Conservation (phyloP, 2,888 invertebrate genomes). For the Pollenia angustigena region DNA sequence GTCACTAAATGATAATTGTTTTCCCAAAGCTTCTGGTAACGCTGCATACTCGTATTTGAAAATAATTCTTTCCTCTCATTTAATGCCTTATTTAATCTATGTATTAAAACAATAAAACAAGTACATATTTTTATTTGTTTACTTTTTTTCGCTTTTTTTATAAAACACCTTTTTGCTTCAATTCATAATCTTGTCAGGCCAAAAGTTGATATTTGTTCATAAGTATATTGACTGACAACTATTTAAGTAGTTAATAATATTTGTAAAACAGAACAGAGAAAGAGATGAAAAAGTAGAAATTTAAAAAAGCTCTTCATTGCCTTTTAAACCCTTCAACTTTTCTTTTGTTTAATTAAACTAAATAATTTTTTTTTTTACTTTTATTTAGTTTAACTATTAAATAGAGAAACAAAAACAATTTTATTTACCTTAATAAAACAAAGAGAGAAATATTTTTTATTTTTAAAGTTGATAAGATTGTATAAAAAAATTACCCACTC, state of each 20-base stretch:
- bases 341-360: conserved; percentile 24
- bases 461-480: conserved; percentile 38
- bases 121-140: conserved; percentile 6
- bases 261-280: not conserved
- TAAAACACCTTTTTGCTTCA: conserved; percentile 6
- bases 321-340: conserved; percentile 11
- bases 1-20: too few relatives aligned
- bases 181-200: not conserved
- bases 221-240: not conserved
- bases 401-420: not conserved
- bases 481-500: not conserved
- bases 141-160: not conserved
- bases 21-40: too few relatives aligned
- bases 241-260: not conserved
- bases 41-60: too few relatives aligned
- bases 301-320: not conserved
- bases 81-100: not conserved
- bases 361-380: not conserved
- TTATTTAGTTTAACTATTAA: not conserved
- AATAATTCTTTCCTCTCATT: not conserved
- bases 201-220: conserved; percentile 25
- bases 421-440: not conserved
- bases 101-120: conserved; percentile 17
- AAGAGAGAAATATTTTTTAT: conserved; percentile 6
- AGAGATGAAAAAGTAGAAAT: not conserved